Evolutionary conservation across 1,140 invertebrate genomes (phyloP).

Genomic region (Lamellibrachia luymesi): DNA sequence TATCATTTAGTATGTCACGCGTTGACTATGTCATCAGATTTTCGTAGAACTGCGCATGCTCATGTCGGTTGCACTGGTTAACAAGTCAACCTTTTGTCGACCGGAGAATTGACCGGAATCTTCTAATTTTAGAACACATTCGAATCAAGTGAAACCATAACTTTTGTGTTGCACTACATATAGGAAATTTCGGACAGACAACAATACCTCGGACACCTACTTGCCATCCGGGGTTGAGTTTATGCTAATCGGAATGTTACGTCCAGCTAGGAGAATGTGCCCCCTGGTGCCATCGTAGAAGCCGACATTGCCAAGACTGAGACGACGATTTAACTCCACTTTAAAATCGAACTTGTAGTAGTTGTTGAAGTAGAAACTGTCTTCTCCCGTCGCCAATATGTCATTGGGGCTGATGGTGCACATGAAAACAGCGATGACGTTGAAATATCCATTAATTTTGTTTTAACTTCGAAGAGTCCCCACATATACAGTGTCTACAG

Average conservation of each 20-base stretch:
- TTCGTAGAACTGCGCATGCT: too few relatives aligned
- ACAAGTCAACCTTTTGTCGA: too few relatives aligned
- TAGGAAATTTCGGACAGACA: neutral
- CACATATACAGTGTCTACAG: neutral
- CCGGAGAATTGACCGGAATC: too few relatives aligned
- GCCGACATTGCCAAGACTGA: neutral
- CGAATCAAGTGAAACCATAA: too few relatives aligned
- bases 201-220: neutral
- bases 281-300: neutral
- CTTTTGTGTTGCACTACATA: too few relatives aligned
- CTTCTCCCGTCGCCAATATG: neutral
- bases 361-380: neutral
- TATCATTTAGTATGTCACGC: too few relatives aligned
- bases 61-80: too few relatives aligned
- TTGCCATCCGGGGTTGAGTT: neutral
- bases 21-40: too few relatives aligned
- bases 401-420: neutral
- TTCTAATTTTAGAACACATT: too few relatives aligned
- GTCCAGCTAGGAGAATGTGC: neutral
- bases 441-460: neutral
- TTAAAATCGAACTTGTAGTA: neutral
- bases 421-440: neutral
- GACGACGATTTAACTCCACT: neutral
- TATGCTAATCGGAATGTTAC: neutral
- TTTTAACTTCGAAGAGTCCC: neutral